phyloP scores from a whole-genome alignment of 2,888 invertebrate species.

The Lutraria lutraria region DNA sequence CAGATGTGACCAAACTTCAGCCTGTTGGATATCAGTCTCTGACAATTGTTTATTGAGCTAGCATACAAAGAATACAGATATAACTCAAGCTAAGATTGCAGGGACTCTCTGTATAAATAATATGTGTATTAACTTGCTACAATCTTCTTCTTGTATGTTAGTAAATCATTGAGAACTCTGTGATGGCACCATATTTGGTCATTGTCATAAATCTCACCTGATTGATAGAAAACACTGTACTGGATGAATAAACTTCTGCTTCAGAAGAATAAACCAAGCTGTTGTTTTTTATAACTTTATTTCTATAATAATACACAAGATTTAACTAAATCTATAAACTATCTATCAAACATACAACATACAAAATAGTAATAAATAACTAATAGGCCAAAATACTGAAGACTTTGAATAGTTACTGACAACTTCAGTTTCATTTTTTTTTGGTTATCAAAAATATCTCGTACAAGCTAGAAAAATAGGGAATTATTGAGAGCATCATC shows the following conservation, averaged over 20 bases:
- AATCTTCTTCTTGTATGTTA: too few species aligned
- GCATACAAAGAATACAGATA: too few species aligned
- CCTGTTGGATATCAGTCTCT: too few species aligned
- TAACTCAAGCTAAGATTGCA: too few species aligned
- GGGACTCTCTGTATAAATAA: too few species aligned
- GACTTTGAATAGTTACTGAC: not conserved
- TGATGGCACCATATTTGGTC: too few species aligned
- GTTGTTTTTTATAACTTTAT: not conserved
- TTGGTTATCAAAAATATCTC: not conserved
- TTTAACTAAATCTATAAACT: conserved; percentile 40
- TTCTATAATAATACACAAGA: conserved; percentile 24
- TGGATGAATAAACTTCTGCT: not conserved
- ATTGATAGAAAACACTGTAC: too few species aligned
- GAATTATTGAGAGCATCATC: not conserved
- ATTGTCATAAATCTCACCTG: too few species aligned
- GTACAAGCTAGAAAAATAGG: not conserved
- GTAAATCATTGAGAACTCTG: too few species aligned
- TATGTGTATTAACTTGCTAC: too few species aligned
- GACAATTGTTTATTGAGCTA: too few species aligned
- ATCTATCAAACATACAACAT: conserved; percentile 46
- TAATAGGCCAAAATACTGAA: conserved; percentile 37
- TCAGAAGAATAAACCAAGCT: not conserved
- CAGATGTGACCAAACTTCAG: too few species aligned
- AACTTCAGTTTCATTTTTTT: not conserved
- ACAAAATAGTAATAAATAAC: conserved; percentile 34